Conservation (phyloP, 1,140 invertebrate species). For the Ceratitis capitata region DNA sequence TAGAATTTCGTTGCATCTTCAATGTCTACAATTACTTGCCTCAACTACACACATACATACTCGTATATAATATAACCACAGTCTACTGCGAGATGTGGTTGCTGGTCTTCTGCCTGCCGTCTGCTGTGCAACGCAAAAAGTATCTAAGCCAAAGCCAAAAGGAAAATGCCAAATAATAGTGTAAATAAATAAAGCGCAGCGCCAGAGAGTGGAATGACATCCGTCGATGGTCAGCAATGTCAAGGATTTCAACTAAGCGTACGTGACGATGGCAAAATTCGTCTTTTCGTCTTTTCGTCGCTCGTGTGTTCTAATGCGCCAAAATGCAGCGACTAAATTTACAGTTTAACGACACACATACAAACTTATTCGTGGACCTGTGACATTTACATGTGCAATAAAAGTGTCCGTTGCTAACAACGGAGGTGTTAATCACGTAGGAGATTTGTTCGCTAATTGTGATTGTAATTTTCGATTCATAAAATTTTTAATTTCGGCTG, state of each 20-base stretch:
- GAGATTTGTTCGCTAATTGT: neutral
- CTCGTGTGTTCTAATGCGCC: neutral
- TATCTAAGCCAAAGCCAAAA: neutral
- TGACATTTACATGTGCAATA: neutral
- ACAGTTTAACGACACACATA: neutral
- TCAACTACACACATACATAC: neutral
- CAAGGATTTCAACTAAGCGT: conserved; percentile 34
- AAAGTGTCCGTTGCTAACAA: neutral
- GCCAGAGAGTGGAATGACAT: conserved; percentile 29
- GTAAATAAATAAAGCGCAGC: conserved; percentile 11
- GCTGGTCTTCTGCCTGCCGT: neutral
- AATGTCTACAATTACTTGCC: neutral
- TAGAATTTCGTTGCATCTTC: neutral
- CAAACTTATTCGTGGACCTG: neutral
- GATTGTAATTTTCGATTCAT: conserved; percentile 7
- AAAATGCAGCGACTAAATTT: neutral
- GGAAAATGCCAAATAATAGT: neutral
- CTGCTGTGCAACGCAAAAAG: conserved; percentile 1
- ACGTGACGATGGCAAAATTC: neutral
- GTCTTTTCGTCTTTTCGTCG: neutral
- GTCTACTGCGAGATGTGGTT: too few species aligned
- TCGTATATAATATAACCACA: too few species aligned
- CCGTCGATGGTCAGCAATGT: conserved; percentile 23
- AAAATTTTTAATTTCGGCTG: neutral
- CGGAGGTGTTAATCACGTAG: neutral